These are phyloP conservation scores for Peromyscus attwateri DNA, from an alignment of 2,797 vertebrate genomes.

Conservation along the genomic window DNA sequence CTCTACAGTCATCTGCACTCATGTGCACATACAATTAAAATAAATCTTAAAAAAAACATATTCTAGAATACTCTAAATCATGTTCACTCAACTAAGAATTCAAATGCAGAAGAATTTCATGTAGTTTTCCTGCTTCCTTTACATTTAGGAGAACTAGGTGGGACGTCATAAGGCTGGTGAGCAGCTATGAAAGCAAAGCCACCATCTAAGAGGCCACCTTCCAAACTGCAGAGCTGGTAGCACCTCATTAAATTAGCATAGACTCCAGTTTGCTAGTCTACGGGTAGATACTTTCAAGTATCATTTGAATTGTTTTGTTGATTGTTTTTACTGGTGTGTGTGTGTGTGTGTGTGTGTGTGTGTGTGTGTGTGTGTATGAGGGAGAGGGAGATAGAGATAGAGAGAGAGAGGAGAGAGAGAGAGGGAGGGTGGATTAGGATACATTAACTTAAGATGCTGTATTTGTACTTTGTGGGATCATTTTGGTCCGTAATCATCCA, in stretches of 20 bases:
- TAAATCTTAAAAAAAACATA: neutral
- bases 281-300: neutral
- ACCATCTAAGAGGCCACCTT: neutral
- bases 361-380: neutral
- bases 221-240: neutral
- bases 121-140: neutral
- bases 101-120: neutral
- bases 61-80: neutral
- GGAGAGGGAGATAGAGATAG: neutral
- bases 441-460: neutral
- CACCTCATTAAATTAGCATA: neutral
- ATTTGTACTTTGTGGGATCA: neutral
- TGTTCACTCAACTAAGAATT: neutral
- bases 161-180: neutral
- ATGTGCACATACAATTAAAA: neutral
- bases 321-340: conserved; percentile 17
- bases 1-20: neutral
- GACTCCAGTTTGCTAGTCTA: neutral
- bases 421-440: neutral
- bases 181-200: neutral
- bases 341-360: neutral
- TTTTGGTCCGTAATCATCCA: neutral
- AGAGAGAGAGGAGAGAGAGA: neutral
- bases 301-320: neutral
- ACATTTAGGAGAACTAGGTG: neutral